Evolutionary conservation across 2,113 vertebrate genomes (phyloP).

Genomic region (Mastomys natalensis): DNA sequence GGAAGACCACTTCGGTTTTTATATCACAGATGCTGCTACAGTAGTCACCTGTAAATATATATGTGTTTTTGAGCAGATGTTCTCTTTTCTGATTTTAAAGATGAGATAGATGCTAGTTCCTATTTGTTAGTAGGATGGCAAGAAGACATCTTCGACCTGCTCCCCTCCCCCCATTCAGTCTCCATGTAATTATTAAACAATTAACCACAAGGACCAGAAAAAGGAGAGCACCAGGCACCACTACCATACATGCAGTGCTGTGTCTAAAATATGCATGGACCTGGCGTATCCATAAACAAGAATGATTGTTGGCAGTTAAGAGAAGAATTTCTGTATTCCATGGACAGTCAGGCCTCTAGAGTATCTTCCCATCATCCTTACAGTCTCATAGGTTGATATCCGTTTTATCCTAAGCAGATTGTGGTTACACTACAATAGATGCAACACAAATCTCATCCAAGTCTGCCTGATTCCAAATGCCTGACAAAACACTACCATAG

Average conservation of each 20-base stretch:
- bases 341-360: background rate
- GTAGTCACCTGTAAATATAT: background rate
- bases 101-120: background rate
- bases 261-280: background rate
- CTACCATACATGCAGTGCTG: background rate
- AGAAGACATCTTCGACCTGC: conserved; percentile 22
- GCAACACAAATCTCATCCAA: background rate
- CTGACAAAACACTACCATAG: background rate
- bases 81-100: conserved; percentile 26
- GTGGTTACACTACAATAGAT: background rate
- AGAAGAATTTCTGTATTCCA: background rate
- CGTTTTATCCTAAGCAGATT: conserved; percentile 24
- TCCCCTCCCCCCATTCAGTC: background rate
- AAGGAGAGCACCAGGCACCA: background rate
- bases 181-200: background rate
- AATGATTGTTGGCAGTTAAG: background rate
- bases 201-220: background rate
- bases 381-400: background rate
- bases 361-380: background rate
- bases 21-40: background rate
- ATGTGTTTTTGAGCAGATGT: background rate
- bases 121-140: background rate
- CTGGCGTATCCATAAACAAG: background rate
- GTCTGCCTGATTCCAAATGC: background rate
- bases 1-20: background rate